Conservation (phyloP, 2,888 invertebrate species). For the Cantharis lateralis region DNA sequence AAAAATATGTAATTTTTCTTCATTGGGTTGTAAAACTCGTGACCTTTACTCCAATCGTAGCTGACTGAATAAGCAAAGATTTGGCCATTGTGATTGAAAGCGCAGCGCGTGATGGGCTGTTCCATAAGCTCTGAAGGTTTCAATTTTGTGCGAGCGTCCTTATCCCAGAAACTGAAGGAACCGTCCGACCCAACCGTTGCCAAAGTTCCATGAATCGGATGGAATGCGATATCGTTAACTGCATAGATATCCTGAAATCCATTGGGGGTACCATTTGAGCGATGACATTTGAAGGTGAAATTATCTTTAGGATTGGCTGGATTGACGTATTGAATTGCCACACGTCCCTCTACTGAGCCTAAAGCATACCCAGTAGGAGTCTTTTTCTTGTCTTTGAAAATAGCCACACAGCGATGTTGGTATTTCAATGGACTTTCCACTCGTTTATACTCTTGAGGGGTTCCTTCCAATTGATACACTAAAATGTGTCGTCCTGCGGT, state of each 20-base stretch:
- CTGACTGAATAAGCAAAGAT: constrained; percentile 97
- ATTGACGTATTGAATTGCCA: constrained; percentile 97
- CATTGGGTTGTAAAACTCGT: constrained; percentile 89
- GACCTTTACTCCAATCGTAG: constrained; percentile 99
- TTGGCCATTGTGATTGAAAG: constrained; percentile 94
- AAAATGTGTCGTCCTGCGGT: constrained; percentile 90
- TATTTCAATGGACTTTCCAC: constrained; percentile 92
- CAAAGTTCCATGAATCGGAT: constrained; percentile 94
- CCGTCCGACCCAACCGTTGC: constrained; percentile 98
- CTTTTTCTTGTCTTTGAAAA: constrained; percentile 91
- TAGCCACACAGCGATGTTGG: constrained; percentile 94
- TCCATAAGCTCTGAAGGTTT: constrained; percentile 96
- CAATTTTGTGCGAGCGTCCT: constrained; percentile 96
- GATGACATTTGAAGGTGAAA: constrained; percentile 99
- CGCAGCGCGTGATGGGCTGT: constrained; percentile 89
- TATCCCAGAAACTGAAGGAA: constrained; percentile 98
- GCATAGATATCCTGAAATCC: constrained; percentile 70
- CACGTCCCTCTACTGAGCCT: constrained; percentile 95
- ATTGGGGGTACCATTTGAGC: constrained; percentile 81
- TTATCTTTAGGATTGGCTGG: constrained; percentile 95
- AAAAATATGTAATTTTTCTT: constrained; percentile 96
- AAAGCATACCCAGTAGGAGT: constrained; percentile 92
- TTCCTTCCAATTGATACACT: constrained; percentile 92
- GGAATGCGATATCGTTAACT: constrained; percentile 74
- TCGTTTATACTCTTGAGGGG: constrained; percentile 90